Evolutionary conservation across 2,888 invertebrate species (phyloP), one percentile per base, ranked within the genome.

Genomic region (Volucella bombylans): DNA sequence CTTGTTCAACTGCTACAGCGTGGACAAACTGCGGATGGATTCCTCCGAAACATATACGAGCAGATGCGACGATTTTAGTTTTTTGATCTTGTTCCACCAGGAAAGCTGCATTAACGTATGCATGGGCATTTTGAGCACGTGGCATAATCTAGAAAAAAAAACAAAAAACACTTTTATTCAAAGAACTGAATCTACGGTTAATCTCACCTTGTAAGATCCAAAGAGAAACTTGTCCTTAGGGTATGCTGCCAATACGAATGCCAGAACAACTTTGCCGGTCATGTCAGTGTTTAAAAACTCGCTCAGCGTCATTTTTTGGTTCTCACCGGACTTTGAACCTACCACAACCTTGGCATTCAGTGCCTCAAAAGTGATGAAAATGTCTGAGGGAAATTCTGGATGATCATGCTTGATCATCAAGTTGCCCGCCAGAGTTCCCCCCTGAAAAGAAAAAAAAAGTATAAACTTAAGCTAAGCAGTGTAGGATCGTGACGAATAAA

Each of bases 91-190:
- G 90, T 90, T 94, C 93, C 76, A 95, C 93, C 12, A 94, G 90
- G 88, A 96, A 95, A 8, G 94, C 95, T 50, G 95, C 95, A 89
- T 95, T 95, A 0, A 96, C 94, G 62, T 94, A 93, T 0, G 95
- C 95, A 87, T 95, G 95, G 0, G 95, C 94, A 87, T 95, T 95
- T 91, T 95, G 95, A 0, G 94, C 94, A 82, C 95, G 92, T 0
- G 95, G 94, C 93, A 95, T 95, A 54, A 95, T 94, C 95, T 95
- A 89, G 61, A 92, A 71, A 47, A 41, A 74, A 9, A 1, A 3
- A 55, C 15, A 18, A 11, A 23, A 23, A 23, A 23, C 18, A 23
- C 2, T 23, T 23, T 43, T 31, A 0, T 8, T 23, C 31, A 67
- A 43, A 18, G 23, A 9, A 1, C 23, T 23, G 47, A 4, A 11